Conservation (phyloP, 2,888 invertebrate genomes). For the Brachyopa scutellaris region DNA sequence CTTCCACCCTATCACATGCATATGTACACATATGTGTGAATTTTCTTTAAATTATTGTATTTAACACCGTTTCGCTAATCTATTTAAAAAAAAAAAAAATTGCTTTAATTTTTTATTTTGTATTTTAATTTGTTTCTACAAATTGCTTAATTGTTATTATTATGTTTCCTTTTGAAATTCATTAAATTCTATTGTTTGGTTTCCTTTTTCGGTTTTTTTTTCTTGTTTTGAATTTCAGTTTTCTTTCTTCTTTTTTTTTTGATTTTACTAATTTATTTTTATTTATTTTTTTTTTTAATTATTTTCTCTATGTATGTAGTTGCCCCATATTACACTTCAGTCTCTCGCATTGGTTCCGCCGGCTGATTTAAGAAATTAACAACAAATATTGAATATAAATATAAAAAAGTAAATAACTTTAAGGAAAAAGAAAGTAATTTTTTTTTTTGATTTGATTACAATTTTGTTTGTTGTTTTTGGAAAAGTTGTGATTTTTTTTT, state of each 20-base stretch:
- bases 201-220: constrained; percentile 31
- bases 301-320: constrained; percentile 66
- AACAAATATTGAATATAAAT: constrained; percentile 78
- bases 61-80: constrained; percentile 50
- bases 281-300: constrained; percentile 46
- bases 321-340: constrained; percentile 85
- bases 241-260: constrained; percentile 43
- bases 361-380: constrained; percentile 85
- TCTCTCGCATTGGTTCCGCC: constrained; percentile 89
- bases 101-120: constrained; percentile 39
- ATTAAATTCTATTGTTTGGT: constrained; percentile 40
- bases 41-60: constrained; percentile 42
- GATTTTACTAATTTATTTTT: constrained; percentile 55
- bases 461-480: not conserved
- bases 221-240: constrained; percentile 41
- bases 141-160: constrained; percentile 25
- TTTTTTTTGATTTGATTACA: constrained; percentile 35
- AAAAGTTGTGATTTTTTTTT: not conserved
- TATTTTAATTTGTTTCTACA: constrained; percentile 55
- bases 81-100: constrained; percentile 36
- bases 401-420: constrained; percentile 75
- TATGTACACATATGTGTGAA: constrained; percentile 39
- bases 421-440: constrained; percentile 68
- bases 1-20: too few relatives aligned
- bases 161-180: constrained; percentile 40